Evolutionary conservation across 2,888 invertebrate genomes (phyloP), one percentile per base, ranked within the genome.

Genomic region (Leptinotarsa rubiginosa): DNA sequence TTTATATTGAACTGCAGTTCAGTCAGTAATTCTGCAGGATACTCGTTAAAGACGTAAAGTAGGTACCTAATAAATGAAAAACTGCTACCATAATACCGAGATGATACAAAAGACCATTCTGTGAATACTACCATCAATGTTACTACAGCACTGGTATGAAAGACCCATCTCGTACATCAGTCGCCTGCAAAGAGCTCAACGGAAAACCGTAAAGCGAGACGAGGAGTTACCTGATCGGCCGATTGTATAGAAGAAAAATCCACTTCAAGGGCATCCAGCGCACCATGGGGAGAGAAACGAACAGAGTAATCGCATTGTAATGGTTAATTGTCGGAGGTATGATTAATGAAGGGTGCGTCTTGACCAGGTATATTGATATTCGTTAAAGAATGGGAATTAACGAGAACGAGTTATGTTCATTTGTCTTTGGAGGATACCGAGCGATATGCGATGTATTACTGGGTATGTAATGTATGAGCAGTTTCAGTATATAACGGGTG

Each of bases 171-270:
- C 54, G 52, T 54, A 68, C 54, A 31, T 68, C 65, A 65, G 71
- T 68, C 68, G 49, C 65, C 25, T 50, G 72, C 69, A 69, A 62
- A n/a, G 69, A 59, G 69, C 72, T 69, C 66, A 47, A 47, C 69
- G 64, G 64, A 72, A 64, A 69, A 73, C 65, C 73, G 73, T 69
- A 74, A 65, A 74, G 71, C 70, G 68, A 74, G 74, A 74, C 70
- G 68, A n/a, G 64, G 73, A 54, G 70, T 73, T 76, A 76, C 76
- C 76, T 76, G 76, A 73, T 71, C 74, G 69, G 66, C 62, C 71
- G 69, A 76, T 69, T 72, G 74, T 69, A 70, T 67, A 59, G 65
- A 65, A 71, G 68, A 75, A 75, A 72, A 69, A 69, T 50, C 67
- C 65, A 54, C 66, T 71, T 75, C 75, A 75, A 75, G 75, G 75